Evolutionary conservation across 2,113 vertebrate genomes (phyloP), one percentile per base, ranked within the genome.

Genomic region (Tapirus terrestris): DNA sequence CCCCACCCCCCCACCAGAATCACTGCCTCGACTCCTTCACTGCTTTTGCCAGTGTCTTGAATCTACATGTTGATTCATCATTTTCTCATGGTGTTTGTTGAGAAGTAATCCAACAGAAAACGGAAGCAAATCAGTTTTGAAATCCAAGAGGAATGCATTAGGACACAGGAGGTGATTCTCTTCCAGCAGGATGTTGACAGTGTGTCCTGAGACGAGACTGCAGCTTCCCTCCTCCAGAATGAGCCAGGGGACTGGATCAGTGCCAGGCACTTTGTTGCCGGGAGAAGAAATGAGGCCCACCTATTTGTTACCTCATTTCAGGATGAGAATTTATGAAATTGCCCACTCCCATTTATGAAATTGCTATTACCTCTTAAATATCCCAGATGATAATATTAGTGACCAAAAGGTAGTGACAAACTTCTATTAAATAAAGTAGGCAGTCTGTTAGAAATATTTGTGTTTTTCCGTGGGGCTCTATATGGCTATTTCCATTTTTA

Each of bases 361-460:
- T 36, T 60, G 60, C 29, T 76, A 0, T 75, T 77, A 4, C 82
- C 72, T 95, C 63, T 79, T 16, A 77, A 51, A 18, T 89, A 39
- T 93, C 79, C 81, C 21, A 63, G 31, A 9, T 56, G n/a, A 75
- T 43, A 29, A 43, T 70, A 77, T 63, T 39, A 76, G n/a, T 31
- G 61, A 39, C 29, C 2, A 39, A 77, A 45, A 43, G 68, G 36
- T 63, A 39, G 77, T n/a, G 53, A 53, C n/a, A 67, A 7, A 31
- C 45, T 81, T 96, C 91, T 65, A 16, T 56, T 97, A n/a, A 89
- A 73, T 72, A 45, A 93, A 76, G 80, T 67, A 68, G 82, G 17
- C 67, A 67, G 58, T 68, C 31, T 79, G 4, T 70, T 85, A 92
- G 81, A 95, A 94, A 58, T 79, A 12, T 13, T 3, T 31, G 29